Evolutionary conservation across 2,888 invertebrate species (phyloP), one percentile per base, ranked within the genome.

Genomic region (Ichneumon xanthorius): DNA sequence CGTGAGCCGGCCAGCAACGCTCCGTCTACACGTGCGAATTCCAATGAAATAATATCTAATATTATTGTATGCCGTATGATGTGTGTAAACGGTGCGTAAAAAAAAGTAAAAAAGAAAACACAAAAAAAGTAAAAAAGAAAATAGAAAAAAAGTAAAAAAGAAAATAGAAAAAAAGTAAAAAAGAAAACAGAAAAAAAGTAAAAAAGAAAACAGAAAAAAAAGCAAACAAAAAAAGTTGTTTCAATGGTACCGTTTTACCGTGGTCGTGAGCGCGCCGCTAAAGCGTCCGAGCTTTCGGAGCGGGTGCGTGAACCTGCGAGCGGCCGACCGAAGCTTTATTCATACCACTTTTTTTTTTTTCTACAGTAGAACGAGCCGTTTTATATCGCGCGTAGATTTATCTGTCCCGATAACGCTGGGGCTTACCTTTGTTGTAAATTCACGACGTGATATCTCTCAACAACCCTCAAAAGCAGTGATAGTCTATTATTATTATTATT

Each of bases 101-200:
- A n/a, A n/a, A n/a, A n/a, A n/a, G n/a, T n/a, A n/a, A n/a, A n/a
- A n/a, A n/a, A n/a, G n/a, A n/a, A n/a, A n/a, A n/a, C n/a, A n/a
- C n/a, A n/a, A n/a, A n/a, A n/a, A n/a, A n/a, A n/a, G n/a, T n/a
- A n/a, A n/a, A n/a, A n/a, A n/a, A n/a, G n/a, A n/a, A n/a, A n/a
- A n/a, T n/a, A n/a, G n/a, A n/a, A n/a, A n/a, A n/a, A n/a, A n/a
- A n/a, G n/a, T n/a, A n/a, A n/a, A n/a, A n/a, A n/a, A n/a, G n/a
- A n/a, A n/a, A n/a, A n/a, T n/a, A n/a, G n/a, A n/a, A n/a, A 30
- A 61, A 58, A 61, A 61, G 14, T 16, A 53, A 53, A 53, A 53
- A 53, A 26, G 26, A 26, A 26, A 26, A 26, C 26, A 26, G 26
- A 26, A 26, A 26, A 26, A 26, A 26, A 26, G n/a, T n/a, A n/a